phyloP scores from a whole-genome alignment of 1,140 invertebrate genomes.

The Ceratosolen solmsi region DNA sequence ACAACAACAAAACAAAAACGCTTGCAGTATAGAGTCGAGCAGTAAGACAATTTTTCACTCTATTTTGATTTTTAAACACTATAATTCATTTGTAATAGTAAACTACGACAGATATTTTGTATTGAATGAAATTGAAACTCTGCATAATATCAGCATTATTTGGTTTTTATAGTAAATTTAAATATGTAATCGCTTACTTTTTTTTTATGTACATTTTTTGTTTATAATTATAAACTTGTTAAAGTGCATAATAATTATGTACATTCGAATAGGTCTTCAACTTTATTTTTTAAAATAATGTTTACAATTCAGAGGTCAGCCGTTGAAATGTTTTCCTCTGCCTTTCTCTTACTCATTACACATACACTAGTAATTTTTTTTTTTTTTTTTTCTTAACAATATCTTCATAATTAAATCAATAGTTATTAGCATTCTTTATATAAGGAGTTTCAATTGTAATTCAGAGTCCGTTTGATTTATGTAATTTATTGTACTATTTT shows the following conservation, averaged over 20 bases:
- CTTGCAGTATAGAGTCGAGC: background rate
- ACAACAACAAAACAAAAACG: too few relatives aligned
- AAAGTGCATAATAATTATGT: conserved; percentile 20
- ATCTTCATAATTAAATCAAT: conserved; percentile 5
- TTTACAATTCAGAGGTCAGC: background rate
- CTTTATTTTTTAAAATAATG: background rate
- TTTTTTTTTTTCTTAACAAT: too few relatives aligned
- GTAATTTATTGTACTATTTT: conserved; percentile 8
- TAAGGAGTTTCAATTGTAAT: background rate
- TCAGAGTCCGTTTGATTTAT: background rate
- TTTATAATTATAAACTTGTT: conserved; percentile 41
- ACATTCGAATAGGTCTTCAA: background rate
- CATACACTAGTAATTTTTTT: background rate
- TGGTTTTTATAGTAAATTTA: background rate
- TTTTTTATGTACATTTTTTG: conserved; percentile 33
- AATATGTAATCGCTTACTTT: conserved; percentile 45
- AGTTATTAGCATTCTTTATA: background rate
- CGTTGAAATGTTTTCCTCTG: background rate
- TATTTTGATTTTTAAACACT: background rate
- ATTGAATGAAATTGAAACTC: background rate
- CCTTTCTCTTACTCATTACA: background rate
- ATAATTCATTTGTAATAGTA: background rate
- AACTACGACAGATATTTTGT: background rate
- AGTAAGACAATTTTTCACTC: background rate
- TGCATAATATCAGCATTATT: background rate